A percentile compares a stretch with the other conserved stretches of the same genome.
Conservation (phyloP, 2,888 invertebrate genomes). For the Deilephila elpenor region DNA sequence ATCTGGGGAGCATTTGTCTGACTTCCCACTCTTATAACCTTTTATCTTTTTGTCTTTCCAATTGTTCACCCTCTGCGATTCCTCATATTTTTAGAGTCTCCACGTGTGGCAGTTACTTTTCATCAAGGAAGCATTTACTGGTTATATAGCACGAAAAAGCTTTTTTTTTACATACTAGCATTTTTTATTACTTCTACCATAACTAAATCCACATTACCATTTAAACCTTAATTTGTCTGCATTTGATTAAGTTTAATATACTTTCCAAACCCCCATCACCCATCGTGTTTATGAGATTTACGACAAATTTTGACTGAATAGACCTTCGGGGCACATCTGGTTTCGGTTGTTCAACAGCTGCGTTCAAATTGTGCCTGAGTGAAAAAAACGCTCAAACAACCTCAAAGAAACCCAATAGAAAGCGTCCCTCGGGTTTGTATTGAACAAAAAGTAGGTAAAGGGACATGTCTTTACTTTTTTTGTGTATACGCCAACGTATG, state of each 20-base stretch:
- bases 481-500: conserved; percentile 45
- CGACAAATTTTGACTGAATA: conserved; percentile 27
- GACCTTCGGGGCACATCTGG: conserved; percentile 58
- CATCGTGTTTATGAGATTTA: conserved; percentile 15
- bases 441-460: conserved; percentile 51
- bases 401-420: conserved; percentile 58
- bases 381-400: conserved; percentile 53
- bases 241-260: background rate
- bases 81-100: too few relatives aligned
- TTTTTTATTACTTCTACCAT: too few relatives aligned
- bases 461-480: conserved; percentile 49
- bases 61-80: too few relatives aligned
- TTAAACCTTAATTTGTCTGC: too few relatives aligned
- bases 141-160: too few relatives aligned
- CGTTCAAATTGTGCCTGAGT: conserved; percentile 44
- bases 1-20: too few relatives aligned
- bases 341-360: conserved; percentile 61
- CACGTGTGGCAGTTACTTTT: too few relatives aligned
- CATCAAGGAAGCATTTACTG: too few relatives aligned
- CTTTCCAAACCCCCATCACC: background rate
- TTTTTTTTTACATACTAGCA: too few relatives aligned
- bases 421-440: conserved; percentile 57
- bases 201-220: too few relatives aligned
- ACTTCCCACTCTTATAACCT: too few relatives aligned
- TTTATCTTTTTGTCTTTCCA: too few relatives aligned